Evolutionary conservation across 2,113 vertebrate genomes (phyloP), one percentile per base, ranked within the genome.

Genomic region (Nerophis lumbriciformis): DNA sequence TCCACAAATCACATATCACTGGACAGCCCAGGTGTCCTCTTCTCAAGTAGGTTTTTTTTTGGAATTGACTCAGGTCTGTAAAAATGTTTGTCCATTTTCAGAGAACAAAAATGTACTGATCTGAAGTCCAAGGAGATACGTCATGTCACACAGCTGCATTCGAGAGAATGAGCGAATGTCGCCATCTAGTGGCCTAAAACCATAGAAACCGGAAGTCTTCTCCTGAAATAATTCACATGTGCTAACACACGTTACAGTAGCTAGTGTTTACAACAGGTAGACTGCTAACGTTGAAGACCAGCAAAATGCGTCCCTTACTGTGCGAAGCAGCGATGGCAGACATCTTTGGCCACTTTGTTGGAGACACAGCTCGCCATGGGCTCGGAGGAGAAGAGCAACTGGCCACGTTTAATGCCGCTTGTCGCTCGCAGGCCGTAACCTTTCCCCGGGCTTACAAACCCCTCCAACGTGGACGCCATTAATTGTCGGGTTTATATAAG

Each of bases 251-350:
- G 11, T 10, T 13, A 35, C 19, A 52, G 9, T n/a, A 11, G 16
- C n/a, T 19, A 16, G 12, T 16, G 14, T 9, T 14, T n/a, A 14
- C 4, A 35, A 49, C 47, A 49, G 16, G 15, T 14, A n/a, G 28
- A 28, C 13, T 35, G 8, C 28, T n/a, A 47, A 9, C 28, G 28
- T 5, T 14, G 28, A 48, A n/a, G 10, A 12, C 6, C 21, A 11
- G 8, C 15, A 48, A 61, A 6, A 14, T 2, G 0, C 2, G 9
- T 5, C 44, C 60, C 83, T 85, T 88, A 98, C 94, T 94, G 92
- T 61, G 83, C 85, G n/a, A 96, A 86, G 87, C 96, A 97, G 68
- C 61, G 71, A 36, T 96, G 92, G 59, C 96, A 97, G 5, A 91
- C 83, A 0, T 79, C 50, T 61, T 85, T 88, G 3, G 88, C 61